phyloP scores from a whole-genome alignment of 2,888 invertebrate species.

The Monochamus alternatus region DNA sequence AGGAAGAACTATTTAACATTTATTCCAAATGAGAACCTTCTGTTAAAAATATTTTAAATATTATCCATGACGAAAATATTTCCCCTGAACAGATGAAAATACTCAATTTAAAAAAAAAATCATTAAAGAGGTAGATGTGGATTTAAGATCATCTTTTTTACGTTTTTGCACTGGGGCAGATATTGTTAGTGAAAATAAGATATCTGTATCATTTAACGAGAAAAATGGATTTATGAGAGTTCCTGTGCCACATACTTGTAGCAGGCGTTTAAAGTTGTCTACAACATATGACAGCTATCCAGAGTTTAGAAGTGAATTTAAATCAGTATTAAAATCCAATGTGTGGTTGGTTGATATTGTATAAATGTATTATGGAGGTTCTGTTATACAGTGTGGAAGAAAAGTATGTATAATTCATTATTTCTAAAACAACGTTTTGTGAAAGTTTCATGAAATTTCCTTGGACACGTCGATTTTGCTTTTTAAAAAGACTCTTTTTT shows the following conservation, averaged over 20 bases:
- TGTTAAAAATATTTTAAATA: slow-evolving; percentile 5
- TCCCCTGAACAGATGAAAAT: not conserved
- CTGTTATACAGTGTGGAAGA: too few relatives aligned
- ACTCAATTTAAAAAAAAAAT: not conserved
- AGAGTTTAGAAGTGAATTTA: slow-evolving; percentile 31
- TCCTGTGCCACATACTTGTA: slow-evolving; percentile 35
- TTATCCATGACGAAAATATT: slow-evolving; percentile 10
- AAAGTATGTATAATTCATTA: too few relatives aligned
- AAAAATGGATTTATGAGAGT: not conserved
- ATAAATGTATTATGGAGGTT: too few relatives aligned
- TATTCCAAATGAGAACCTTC: slow-evolving; percentile 17
- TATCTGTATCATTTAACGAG: slow-evolving; percentile 13
- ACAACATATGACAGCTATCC: slow-evolving; percentile 24
- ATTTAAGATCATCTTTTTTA: slow-evolving; percentile 12
- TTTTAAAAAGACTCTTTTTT: too few relatives aligned
- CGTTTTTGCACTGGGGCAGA: slow-evolving; percentile 19
- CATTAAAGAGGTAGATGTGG: not conserved
- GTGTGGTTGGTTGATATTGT: slow-evolving; percentile 38
- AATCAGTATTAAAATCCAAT: slow-evolving; percentile 28
- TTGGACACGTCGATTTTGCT: too few relatives aligned
- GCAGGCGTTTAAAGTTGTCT: slow-evolving; percentile 15
- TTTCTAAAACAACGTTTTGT: too few relatives aligned
- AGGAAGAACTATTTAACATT: slow-evolving; percentile 18
- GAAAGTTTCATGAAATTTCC: too few relatives aligned
- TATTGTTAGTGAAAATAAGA: slow-evolving; percentile 6